Percentiles rank a stretch among this genome's conserved stretches.
Evolutionary conservation across 2,888 invertebrate genomes (phyloP).

Genomic region (Tetranychus piercei): DNA sequence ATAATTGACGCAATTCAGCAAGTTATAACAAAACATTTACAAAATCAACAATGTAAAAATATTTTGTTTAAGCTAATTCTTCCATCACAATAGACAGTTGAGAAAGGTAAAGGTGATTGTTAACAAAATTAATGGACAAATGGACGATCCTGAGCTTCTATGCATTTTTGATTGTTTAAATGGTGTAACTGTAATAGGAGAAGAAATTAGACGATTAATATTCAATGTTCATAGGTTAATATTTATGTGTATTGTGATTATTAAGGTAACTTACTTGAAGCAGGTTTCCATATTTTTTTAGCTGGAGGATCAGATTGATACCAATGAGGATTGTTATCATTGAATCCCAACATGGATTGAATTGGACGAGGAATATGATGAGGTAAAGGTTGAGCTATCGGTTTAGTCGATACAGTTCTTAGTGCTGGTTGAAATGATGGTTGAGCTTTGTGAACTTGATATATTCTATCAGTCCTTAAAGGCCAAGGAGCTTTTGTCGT

Average conservation of each 20-base stretch:
- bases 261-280: neutral
- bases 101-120: neutral
- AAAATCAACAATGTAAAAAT: no score
- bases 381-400: neutral
- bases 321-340: neutral
- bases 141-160: neutral
- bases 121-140: neutral
- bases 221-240: neutral
- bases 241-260: neutral
- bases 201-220: neutral
- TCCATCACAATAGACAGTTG: neutral
- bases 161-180: neutral
- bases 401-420: neutral
- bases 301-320: neutral
- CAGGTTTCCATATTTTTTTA: neutral
- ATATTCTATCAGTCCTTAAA: neutral
- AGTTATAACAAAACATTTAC: no score
- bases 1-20: no score
- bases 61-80: no score
- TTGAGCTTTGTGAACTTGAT: neutral
- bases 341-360: neutral
- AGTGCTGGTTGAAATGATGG: neutral
- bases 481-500: neutral
- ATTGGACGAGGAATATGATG: neutral
- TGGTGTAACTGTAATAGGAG: neutral